These are phyloP conservation scores for Decapterus maruadsi DNA, from an alignment of 2,797 vertebrate genomes.

Conservation along the genomic window DNA sequence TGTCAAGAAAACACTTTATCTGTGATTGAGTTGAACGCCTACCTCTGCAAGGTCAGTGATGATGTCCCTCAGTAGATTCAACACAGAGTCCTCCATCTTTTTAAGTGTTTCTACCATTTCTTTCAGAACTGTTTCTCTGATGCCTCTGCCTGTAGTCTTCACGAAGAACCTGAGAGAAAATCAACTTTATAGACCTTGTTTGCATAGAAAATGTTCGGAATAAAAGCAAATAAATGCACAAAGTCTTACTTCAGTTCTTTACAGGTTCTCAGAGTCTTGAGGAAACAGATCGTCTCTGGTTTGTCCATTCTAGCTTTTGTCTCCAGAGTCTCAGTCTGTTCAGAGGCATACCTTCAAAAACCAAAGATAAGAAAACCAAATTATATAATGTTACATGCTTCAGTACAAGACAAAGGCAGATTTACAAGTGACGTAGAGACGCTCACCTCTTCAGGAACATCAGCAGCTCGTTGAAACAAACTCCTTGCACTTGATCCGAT, in stretches of 20 bases:
- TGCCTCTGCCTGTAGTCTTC: background rate
- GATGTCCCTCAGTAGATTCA: slow-evolving; percentile 28
- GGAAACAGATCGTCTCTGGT: slow-evolving; percentile 42
- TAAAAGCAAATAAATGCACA: background rate
- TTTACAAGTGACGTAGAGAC: background rate
- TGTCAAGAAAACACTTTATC: background rate
- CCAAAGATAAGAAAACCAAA: background rate
- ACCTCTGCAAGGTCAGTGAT: slow-evolving; percentile 57
- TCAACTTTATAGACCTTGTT: background rate
- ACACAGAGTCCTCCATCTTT: slow-evolving; percentile 43
- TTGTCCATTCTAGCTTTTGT: background rate
- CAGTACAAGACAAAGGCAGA: background rate
- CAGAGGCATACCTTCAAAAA: slow-evolving; percentile 61
- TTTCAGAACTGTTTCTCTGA: background rate
- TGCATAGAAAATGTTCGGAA: background rate
- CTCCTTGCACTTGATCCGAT: background rate
- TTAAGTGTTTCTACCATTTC: slow-evolving; percentile 36
- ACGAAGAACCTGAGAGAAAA: slow-evolving; percentile 56
- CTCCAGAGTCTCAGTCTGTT: slow-evolving; percentile 40
- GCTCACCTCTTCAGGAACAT: slow-evolving; percentile 67
- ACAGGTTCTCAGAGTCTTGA: slow-evolving; percentile 71
- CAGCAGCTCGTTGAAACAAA: slow-evolving; percentile 74
- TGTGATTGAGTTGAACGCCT: background rate
- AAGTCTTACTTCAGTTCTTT: slow-evolving; percentile 72
- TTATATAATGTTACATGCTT: fast-evolving